Evolutionary conservation across 2,888 invertebrate species (phyloP), one percentile per base, ranked within the genome.

Genomic region (Trissonchulus latispiculum): DNA sequence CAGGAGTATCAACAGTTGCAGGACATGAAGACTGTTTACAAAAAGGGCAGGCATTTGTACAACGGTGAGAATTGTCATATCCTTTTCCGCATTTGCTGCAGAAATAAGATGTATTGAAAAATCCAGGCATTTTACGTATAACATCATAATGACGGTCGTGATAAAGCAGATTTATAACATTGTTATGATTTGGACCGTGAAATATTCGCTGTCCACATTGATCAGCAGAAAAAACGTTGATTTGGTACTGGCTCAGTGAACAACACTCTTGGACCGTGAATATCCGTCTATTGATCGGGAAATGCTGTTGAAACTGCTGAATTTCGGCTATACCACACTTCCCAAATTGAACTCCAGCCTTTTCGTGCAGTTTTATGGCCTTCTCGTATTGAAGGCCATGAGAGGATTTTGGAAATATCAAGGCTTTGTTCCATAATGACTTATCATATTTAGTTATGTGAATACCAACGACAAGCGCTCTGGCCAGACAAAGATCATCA

Each of bases 121-220:
- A 64, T 64, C 64, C 64, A 33, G 31, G 33, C 31, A 64, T 33
- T 31, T 33, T 64, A 18, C 33, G 29, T 15, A 64, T 29, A 64
- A 64, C 64, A 64, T 64, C 64, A 64, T 31, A 64, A 64, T 64
- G 64, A 15, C 64, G 15, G 28, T 64, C 28, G 28, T 33, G 8
- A 8, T 18, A 64, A 28, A 64, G 8, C 33, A 64, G 28, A n/a
- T 64, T 31, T 64, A 64, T 28, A 18, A 31, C 33, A 18, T 8
- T 3, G 8, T 64, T n/a, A n/a, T 3, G 15, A 8, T 64, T n/a
- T 18, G 29, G 29, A 15, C 64, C 64, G 8, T 3, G 18, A 36
- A 70, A 74, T 33, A 75, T 75, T 8, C 29, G 31, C 18, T 64
- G 29, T 3, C 64, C 64, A 48, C 23, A 48, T 15, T 15, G 48